A percentile compares a stretch with the other conserved stretches of the same genome.
Conservation (phyloP, 2,113 vertebrate genomes). For the Gadus chalcogrammus region DNA sequence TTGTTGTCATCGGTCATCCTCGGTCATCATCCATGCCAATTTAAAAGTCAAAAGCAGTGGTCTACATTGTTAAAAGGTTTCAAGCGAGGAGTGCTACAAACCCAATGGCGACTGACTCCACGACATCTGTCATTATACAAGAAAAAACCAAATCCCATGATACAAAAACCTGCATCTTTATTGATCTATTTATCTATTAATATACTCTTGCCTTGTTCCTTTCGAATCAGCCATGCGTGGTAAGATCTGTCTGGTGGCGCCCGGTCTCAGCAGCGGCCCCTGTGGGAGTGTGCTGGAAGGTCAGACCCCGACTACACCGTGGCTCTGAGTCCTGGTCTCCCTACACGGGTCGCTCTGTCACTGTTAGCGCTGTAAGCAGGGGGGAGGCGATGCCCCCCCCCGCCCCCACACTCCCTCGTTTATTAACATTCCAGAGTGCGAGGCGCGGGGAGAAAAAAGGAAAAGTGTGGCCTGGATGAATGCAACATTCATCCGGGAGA, state of each 20-base stretch:
- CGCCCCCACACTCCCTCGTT: neutral
- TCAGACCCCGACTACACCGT: slow-evolving; percentile 58
- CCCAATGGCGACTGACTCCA: no score
- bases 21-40: no score
- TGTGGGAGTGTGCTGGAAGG: slow-evolving; percentile 34
- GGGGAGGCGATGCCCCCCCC: slow-evolving; percentile 30
- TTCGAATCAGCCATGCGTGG: no score
- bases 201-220: no score
- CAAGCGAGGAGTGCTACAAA: no score
- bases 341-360: slow-evolving; percentile 50
- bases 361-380: slow-evolving; percentile 50
- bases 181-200: no score
- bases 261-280: slow-evolving; percentile 22
- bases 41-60: no score
- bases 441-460: slow-evolving; percentile 3
- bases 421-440: slow-evolving; percentile 44
- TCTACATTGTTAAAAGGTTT: no score
- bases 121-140: no score
- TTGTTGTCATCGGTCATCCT: no score
- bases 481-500: slow-evolving; percentile 38
- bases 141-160: no score
- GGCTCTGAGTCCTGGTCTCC: slow-evolving; percentile 54
- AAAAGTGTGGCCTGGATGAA: slow-evolving; percentile 36
- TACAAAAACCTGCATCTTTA: no score
- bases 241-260: neutral